phyloP scores from a whole-genome alignment of 1,140 invertebrate species.

The Macrobrachium rosenbergii region DNA sequence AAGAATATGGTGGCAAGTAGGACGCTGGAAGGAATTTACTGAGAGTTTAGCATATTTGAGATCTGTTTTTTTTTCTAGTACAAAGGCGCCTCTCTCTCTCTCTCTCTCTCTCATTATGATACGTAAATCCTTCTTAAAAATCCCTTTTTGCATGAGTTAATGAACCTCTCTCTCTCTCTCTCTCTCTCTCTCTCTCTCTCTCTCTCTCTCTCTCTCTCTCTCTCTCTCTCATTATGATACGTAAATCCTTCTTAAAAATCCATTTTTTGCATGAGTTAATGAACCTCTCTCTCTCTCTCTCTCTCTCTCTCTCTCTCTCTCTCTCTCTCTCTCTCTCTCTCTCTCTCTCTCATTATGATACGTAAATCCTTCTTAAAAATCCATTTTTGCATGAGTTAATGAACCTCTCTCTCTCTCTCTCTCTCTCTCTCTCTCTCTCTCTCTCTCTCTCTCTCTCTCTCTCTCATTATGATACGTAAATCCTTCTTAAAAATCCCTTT shows the following conservation, averaged over 20 bases:
- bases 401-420: no score
- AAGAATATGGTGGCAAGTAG: no score
- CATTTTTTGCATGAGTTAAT: background rate
- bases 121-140: background rate
- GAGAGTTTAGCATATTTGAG: no score
- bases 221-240: background rate
- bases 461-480: background rate
- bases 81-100: background rate
- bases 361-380: background rate
- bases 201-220: constrained; percentile 15
- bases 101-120: constrained; percentile 14
- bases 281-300: background rate
- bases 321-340: constrained; percentile 14
- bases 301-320: constrained; percentile 26
- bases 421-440: no score
- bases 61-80: no score
- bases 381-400: background rate
- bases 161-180: constrained; percentile 20
- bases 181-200: constrained; percentile 11
- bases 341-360: background rate
- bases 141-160: no score
- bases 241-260: background rate
- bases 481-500: background rate
- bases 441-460: constrained; percentile 9
- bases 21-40: no score